phyloP scores from a whole-genome alignment of 2,888 invertebrate species.

The Drosophila flavopinicola region DNA sequence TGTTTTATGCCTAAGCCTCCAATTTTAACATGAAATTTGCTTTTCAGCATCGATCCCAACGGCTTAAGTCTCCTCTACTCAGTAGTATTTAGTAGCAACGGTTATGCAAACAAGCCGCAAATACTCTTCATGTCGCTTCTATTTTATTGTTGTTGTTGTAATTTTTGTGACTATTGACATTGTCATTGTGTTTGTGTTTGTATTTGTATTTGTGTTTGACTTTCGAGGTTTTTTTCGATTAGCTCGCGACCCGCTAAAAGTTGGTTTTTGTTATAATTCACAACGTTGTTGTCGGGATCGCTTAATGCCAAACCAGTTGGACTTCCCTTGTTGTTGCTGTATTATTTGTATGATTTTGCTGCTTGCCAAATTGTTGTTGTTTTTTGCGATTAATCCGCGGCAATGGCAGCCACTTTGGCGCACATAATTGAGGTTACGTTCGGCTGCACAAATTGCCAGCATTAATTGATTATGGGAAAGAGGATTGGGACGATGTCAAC shows the following conservation, averaged over 20 bases:
- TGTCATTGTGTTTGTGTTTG: conserved; percentile 42
- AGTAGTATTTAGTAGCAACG: background rate
- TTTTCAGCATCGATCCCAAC: too few species aligned
- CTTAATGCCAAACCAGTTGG: conserved; percentile 47
- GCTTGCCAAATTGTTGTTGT: conserved; percentile 63
- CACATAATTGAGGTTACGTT: conserved; percentile 80
- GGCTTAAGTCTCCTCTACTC: background rate
- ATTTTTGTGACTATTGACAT: conserved; percentile 56
- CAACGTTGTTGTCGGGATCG: conserved; percentile 48
- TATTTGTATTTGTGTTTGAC: conserved; percentile 64
- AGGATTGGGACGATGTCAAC: conserved; percentile 25
- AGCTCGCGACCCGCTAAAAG: conserved; percentile 39
- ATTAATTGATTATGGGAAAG: conserved; percentile 72
- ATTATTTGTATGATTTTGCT: conserved; percentile 31
- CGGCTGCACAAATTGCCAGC: conserved; percentile 76
- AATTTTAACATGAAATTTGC: too few species aligned
- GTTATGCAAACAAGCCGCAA: conserved; percentile 6
- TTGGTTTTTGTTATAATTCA: conserved; percentile 75
- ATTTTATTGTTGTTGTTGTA: conserved; percentile 32
- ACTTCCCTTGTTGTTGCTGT: conserved; percentile 11
- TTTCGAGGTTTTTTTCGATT: conserved; percentile 70
- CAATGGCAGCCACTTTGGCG: conserved; percentile 69
- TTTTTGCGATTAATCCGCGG: conserved; percentile 71
- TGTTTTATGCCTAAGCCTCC: too few species aligned
- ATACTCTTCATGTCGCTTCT: conserved; percentile 31